Evolutionary conservation across 2,113 vertebrate genomes (phyloP).

Genomic region (Labeo catla): DNA sequence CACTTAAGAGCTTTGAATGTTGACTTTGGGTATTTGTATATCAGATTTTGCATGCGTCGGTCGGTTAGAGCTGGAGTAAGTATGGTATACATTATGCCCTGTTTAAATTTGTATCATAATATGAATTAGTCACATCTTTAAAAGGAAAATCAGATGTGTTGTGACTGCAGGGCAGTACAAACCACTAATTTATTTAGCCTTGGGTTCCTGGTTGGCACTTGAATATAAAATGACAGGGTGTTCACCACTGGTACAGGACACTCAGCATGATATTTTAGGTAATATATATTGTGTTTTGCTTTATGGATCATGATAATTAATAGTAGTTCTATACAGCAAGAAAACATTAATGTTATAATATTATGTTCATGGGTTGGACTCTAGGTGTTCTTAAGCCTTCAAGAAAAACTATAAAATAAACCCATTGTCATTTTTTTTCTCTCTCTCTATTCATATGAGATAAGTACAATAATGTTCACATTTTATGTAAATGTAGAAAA

Average conservation of each 20-base stretch:
- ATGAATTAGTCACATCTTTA: slow-evolving; percentile 7
- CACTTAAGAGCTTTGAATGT: slow-evolving; percentile 20
- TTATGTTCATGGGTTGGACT: neutral
- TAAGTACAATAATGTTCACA: neutral
- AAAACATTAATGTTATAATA: neutral
- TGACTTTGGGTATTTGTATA: slow-evolving; percentile 17
- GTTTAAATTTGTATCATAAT: neutral
- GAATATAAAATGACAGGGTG: slow-evolving; percentile 43
- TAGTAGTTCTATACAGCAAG: neutral
- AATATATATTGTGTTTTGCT: slow-evolving; percentile 8
- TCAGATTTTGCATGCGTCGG: neutral
- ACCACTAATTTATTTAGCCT: slow-evolving; percentile 75
- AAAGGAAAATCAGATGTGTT: slow-evolving; percentile 40
- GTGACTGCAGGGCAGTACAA: slow-evolving; percentile 80
- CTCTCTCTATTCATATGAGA: neutral
- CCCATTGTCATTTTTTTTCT: neutral
- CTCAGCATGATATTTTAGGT: neutral
- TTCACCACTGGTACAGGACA: slow-evolving; percentile 32
- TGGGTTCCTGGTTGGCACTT: slow-evolving; percentile 52
- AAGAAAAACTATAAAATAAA: neutral
- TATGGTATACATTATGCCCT: slow-evolving; percentile 1
- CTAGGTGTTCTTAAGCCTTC: neutral
- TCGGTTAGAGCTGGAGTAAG: neutral
- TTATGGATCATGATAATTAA: neutral
- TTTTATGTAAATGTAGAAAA: slow-evolving; percentile 1